These are phyloP conservation scores for Drosophila aldrichi DNA, from an alignment of 2,888 invertebrate genomes.

Conservation along the genomic window DNA sequence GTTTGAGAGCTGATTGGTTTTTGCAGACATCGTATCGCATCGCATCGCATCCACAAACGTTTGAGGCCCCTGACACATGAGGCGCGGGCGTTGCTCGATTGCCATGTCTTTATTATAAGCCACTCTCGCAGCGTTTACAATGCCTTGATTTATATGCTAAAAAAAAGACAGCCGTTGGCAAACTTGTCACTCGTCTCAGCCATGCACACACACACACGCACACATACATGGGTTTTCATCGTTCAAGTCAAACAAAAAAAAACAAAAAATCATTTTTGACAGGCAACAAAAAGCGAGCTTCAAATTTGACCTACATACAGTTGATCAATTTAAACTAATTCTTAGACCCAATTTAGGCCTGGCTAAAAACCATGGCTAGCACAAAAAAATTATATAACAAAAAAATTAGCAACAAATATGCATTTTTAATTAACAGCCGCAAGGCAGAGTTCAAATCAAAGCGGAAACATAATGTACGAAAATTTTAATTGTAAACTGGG, in stretches of 20 bases:
- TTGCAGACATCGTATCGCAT: slow-evolving; percentile 48
- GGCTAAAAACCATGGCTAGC: slow-evolving; percentile 48
- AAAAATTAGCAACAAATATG: slow-evolving; percentile 59
- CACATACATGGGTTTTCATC: neutral
- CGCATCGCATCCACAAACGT: slow-evolving; percentile 8
- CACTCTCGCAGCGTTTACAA: slow-evolving; percentile 42
- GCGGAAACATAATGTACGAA: slow-evolving; percentile 48
- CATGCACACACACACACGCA: neutral
- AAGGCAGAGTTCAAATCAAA: slow-evolving; percentile 17
- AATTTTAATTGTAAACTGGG: slow-evolving; percentile 69
- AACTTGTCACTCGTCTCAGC: slow-evolving; percentile 52
- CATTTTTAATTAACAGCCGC: slow-evolving; percentile 67
- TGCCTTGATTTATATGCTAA: slow-evolving; percentile 78
- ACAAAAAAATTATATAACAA: no score
- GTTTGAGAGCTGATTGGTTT: slow-evolving; percentile 78
- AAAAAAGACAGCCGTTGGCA: slow-evolving; percentile 53
- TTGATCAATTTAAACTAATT: slow-evolving; percentile 38
- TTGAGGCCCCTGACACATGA: slow-evolving; percentile 62
- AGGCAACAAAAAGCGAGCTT: slow-evolving; percentile 22
- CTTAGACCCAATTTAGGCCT: slow-evolving; percentile 35
- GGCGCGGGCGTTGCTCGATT: slow-evolving; percentile 75
- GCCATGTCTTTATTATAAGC: slow-evolving; percentile 78
- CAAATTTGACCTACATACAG: slow-evolving; percentile 50
- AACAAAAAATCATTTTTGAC: slow-evolving; percentile 42
- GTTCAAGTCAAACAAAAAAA: slow-evolving; percentile 17